phyloP scores from a whole-genome alignment of 2,797 vertebrate species.

The Threskiornis aethiopicus region DNA sequence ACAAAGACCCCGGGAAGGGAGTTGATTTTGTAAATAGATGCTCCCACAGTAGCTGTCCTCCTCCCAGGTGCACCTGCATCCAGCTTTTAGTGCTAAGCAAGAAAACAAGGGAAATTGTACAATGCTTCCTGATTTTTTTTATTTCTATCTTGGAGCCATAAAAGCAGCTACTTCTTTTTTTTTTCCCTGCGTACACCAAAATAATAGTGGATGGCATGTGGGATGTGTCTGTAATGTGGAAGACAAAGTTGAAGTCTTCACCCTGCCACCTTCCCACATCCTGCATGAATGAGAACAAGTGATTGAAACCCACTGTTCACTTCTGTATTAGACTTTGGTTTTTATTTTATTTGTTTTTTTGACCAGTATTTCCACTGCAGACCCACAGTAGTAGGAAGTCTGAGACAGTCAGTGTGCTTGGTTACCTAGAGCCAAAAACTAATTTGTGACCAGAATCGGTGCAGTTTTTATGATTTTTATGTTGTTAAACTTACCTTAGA shows the following conservation, averaged over 20 bases:
- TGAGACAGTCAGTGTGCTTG: neutral
- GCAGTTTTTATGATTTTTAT: neutral
- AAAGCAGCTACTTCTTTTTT: neutral
- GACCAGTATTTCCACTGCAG: neutral
- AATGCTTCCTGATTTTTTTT: neutral
- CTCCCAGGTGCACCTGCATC: neutral
- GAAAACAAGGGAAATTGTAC: neutral
- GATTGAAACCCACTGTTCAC: neutral
- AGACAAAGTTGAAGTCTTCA: neutral
- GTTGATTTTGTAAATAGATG: neutral
- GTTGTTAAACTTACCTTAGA: neutral
- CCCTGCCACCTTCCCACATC: neutral
- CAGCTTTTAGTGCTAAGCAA: neutral
- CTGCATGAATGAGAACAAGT: neutral
- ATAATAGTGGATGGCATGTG: neutral
- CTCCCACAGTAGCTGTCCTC: neutral
- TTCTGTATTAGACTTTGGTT: neutral
- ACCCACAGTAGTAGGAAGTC: neutral
- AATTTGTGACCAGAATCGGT: neutral
- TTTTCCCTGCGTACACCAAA: neutral
- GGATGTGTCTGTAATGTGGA: neutral
- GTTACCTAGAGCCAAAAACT: neutral
- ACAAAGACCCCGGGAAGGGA: accelerated
- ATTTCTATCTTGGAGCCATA: neutral
- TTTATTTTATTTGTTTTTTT: neutral